Base-by-base conservation (phyloP, 2,113 vertebrate genomes). In the Malurus elegans region DNA sequence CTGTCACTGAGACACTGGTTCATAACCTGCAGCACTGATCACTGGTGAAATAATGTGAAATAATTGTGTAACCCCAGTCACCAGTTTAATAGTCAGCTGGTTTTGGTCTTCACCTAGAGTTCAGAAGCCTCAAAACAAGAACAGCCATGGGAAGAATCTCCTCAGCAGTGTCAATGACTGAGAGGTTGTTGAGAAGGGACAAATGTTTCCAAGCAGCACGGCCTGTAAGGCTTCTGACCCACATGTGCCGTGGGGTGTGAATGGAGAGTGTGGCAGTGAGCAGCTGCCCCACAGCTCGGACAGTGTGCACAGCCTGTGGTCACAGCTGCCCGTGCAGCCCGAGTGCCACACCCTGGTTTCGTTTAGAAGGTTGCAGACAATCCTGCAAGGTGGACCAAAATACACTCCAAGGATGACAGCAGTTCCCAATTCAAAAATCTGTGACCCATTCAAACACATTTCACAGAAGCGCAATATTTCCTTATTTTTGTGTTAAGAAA, bases 351-450 rank as follows among this genome's bases (percentile, higher is more conserved):
- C 65, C 2, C 92, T 92, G 95, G 14, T 93, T 80, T 1, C 82
- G 92, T 76, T 83, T 76, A 92, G 23, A 18, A 6, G 3, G 11
- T 8, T 16, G 66, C 88, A 79, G 90, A 75, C 25, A 0, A 88
- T 88, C 66, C 61, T 45, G 61, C 90, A 82, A 5, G 95, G 92
- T 90, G 94, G 94, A 93, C 92, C 79, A 48, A 72, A 58, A 66
- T 2, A 81, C 8, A 23, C 92, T 79, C 78, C 6, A 36, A 58
- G 75, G 72, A 72, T 88, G 95, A 93, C 8, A 60, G 75, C 0
- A 0, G 75, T 11, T 82, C 90, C 85, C 9, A 9, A 32, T 24
- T 50, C 53, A 76, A 61, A 79, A 90, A 61, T 44, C 57, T 45
- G 45, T 0, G 12, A 65, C 51, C 89, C 40, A 31, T 26, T 87